Conservation (phyloP, 2,888 invertebrate genomes). For the Trichopoda pennipes region DNA sequence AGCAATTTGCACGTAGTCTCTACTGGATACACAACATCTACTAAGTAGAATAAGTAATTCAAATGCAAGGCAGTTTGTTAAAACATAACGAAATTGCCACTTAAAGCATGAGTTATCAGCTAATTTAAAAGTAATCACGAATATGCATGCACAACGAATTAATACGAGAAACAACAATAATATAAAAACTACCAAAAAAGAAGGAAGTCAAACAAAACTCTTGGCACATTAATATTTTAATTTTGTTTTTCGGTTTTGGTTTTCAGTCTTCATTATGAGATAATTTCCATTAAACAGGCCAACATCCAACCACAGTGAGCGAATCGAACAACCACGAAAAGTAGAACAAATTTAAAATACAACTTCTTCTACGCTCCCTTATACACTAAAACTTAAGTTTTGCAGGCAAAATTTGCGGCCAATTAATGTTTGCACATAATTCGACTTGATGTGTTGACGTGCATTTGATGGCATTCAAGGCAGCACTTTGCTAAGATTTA, state of each 20-base stretch:
- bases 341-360: slow-evolving; percentile 34
- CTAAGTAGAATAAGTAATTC: slow-evolving; percentile 63
- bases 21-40: slow-evolving; percentile 52
- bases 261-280: slow-evolving; percentile 9
- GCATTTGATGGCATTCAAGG: slow-evolving; percentile 49
- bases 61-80: slow-evolving; percentile 64
- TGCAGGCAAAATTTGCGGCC: slow-evolving; percentile 1
- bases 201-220: slow-evolving; percentile 49
- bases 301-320: background rate
- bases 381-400: background rate
- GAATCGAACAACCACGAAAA: slow-evolving; percentile 1
- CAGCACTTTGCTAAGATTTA: slow-evolving; percentile 32
- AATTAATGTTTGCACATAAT: slow-evolving; percentile 26
- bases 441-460: slow-evolving; percentile 28
- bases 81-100: slow-evolving; percentile 67
- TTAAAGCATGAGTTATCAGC: slow-evolving; percentile 66
- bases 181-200: background rate
- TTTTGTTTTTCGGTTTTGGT: slow-evolving; percentile 25
- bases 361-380: background rate
- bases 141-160: slow-evolving; percentile 58
- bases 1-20: slow-evolving; percentile 66
- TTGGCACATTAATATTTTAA: slow-evolving; percentile 41
- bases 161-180: slow-evolving; percentile 21
- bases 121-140: slow-evolving; percentile 68
- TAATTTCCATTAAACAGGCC: slow-evolving; percentile 24